Percentiles rank a stretch among this genome's conserved stretches.
Conservation (phyloP, 23 tunicate genomes). For the Aplidium turbinatum region DNA sequence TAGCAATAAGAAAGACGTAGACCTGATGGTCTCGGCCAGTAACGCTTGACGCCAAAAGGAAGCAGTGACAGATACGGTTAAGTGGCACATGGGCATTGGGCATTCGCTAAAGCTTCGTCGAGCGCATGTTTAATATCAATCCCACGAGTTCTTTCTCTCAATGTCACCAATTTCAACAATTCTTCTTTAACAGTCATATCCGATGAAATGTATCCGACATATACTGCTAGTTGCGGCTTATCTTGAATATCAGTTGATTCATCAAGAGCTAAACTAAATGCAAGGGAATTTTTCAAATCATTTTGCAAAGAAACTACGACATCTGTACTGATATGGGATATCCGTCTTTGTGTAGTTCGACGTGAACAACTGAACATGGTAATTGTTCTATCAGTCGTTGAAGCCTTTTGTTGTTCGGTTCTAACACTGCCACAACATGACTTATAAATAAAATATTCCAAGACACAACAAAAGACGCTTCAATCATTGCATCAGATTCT, state of each 20-base stretch:
- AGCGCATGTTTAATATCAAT: constrained; percentile 34
- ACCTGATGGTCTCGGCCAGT: too few relatives aligned
- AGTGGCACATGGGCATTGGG: constrained; percentile 34
- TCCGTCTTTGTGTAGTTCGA: too few relatives aligned
- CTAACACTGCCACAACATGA: constrained; percentile 20
- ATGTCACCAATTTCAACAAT: constrained; percentile 14
- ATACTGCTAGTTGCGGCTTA: constrained; percentile 8
- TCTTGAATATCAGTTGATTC: constrained; percentile 40
- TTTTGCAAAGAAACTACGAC: constrained; percentile 27
- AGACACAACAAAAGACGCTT: constrained; percentile 29
- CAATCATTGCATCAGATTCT: constrained; percentile 35
- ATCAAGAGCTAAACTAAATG: constrained; percentile 41
- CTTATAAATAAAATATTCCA: constrained; percentile 19
- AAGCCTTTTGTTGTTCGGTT: constrained; percentile 31
- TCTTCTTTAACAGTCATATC: constrained; percentile 39
- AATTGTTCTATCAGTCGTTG: constrained; percentile 16
- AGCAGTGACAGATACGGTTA: too few relatives aligned
- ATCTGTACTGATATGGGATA: constrained; percentile 28
- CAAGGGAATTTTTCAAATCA: constrained; percentile 19
- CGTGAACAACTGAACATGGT: constrained; percentile 27
- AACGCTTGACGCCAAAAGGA: too few relatives aligned
- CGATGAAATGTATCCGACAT: constrained; percentile 13
- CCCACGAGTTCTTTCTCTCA: constrained; percentile 34
- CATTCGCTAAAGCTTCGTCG: constrained; percentile 25
- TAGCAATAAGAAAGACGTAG: too few relatives aligned